These are phyloP conservation scores for Craterocephalus amniculus DNA, from an alignment of 2,797 vertebrate species.

Conservation along the genomic window DNA sequence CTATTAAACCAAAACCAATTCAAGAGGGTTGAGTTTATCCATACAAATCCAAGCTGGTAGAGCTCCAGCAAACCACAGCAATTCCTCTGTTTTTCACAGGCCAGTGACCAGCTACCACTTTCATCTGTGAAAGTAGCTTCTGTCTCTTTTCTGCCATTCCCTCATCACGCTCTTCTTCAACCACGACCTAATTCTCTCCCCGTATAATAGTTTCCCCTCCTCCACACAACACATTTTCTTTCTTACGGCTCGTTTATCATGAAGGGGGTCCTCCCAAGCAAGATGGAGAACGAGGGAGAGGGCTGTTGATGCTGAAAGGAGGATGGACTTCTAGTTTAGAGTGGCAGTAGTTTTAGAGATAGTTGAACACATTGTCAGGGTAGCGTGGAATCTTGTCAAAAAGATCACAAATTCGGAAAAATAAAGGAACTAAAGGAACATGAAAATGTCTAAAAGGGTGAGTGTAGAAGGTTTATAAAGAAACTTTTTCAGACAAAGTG, in stretches of 20 bases:
- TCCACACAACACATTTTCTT: constrained; percentile 29
- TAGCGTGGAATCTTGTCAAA: no score
- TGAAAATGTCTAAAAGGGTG: not conserved
- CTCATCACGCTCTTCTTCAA: constrained; percentile 42
- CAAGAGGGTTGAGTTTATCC: constrained; percentile 25
- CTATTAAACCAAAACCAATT: constrained; percentile 13
- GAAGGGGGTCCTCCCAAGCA: constrained; percentile 34
- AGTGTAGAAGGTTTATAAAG: no score
- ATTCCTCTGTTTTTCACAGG: constrained; percentile 59
- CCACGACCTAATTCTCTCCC: constrained; percentile 41
- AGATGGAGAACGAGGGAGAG: not conserved
- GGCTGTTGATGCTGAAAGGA: constrained; percentile 20
- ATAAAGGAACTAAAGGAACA: not conserved
- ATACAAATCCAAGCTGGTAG: constrained; percentile 15
- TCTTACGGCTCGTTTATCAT: constrained; percentile 56
- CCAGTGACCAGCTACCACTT: constrained; percentile 55
- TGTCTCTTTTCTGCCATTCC: constrained; percentile 47
- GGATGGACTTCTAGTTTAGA: constrained; percentile 22
- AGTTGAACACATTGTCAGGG: not conserved
- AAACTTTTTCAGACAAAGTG: no score
- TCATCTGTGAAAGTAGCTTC: constrained; percentile 57
- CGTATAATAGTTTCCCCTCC: constrained; percentile 37
- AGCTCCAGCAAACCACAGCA: constrained; percentile 18
- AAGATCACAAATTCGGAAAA: not conserved
- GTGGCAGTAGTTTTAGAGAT: constrained; percentile 9